Conservation (phyloP, 2,113 vertebrate genomes). For the Polypterus bichir region DNA sequence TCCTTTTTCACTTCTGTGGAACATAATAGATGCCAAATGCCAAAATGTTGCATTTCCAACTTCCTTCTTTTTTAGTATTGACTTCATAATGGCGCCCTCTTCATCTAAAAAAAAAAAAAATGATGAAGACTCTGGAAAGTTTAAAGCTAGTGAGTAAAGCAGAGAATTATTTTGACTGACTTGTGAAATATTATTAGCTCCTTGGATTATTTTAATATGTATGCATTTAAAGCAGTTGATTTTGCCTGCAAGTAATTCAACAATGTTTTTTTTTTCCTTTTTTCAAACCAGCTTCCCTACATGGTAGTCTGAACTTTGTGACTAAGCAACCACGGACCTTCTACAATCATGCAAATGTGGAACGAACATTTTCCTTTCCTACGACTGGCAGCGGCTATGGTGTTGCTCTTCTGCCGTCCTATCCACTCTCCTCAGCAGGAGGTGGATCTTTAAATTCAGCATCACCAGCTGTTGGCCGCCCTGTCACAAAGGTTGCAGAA, state of each 20-base stretch:
- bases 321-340: slow-evolving; percentile 44
- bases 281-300: slow-evolving; percentile 20
- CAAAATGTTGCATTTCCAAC: too few relatives aligned
- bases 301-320: slow-evolving; percentile 34
- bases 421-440: slow-evolving; percentile 53
- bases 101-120: too few relatives aligned
- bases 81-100: too few relatives aligned
- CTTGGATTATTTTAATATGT: background rate
- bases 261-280: slow-evolving; percentile 15
- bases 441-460: slow-evolving; percentile 8
- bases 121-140: too few relatives aligned
- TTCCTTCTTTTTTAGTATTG: too few relatives aligned
- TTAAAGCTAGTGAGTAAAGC: too few relatives aligned
- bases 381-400: slow-evolving; percentile 25
- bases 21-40: too few relatives aligned
- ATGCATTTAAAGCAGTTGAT: background rate
- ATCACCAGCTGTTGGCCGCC: background rate
- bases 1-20: too few relatives aligned
- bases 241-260: background rate
- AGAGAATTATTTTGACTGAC: too few relatives aligned
- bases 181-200: too few relatives aligned
- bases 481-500: slow-evolving; percentile 45
- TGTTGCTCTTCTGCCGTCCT: slow-evolving; percentile 64
- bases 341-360: slow-evolving; percentile 46
- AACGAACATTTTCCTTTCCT: slow-evolving; percentile 39